Percentiles rank a stretch among this genome's conserved stretches.
These are phyloP conservation scores for Acrocyrtus sp. DNA, from an alignment of 2,888 invertebrate species.

Conservation along the genomic window DNA sequence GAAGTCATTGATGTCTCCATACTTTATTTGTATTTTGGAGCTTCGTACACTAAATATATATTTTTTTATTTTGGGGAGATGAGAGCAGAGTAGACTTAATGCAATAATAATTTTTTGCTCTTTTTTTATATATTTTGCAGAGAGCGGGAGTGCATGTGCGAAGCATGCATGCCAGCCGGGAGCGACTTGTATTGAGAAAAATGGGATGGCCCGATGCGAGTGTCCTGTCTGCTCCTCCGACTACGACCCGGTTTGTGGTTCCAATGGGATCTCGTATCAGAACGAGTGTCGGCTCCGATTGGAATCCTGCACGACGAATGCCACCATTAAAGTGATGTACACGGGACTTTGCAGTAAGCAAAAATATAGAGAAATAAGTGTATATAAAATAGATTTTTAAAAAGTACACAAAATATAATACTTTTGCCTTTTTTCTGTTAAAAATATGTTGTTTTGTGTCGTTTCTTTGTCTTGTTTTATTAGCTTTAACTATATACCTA, in stretches of 20 bases:
- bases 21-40: no score
- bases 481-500: no score
- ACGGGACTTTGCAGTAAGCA: slow-evolving; percentile 89
- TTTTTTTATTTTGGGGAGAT: no score
- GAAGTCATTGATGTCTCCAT: no score
- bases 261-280: slow-evolving; percentile 78
- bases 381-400: no score
- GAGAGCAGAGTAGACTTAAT: no score
- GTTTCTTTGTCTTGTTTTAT: no score
- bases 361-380: no score
- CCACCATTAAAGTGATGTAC: slow-evolving; percentile 80
- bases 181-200: slow-evolving; percentile 77
- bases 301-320: slow-evolving; percentile 80
- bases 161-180: slow-evolving; percentile 81
- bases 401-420: not conserved
- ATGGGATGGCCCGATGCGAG: slow-evolving; percentile 79
- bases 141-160: slow-evolving; percentile 75
- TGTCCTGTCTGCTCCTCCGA: slow-evolving; percentile 87
- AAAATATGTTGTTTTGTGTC: slow-evolving; percentile 9
- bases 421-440: slow-evolving; percentile 1
- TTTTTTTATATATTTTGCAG: slow-evolving; percentile 66
- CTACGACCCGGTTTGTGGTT: slow-evolving; percentile 86
- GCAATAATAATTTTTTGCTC: not conserved
- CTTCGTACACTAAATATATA: no score
- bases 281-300: slow-evolving; percentile 85